A percentile compares a stretch with the other conserved stretches of the same genome.
phyloP scores from a whole-genome alignment of 2,888 invertebrate species.

The Darwinula stevensoni region DNA sequence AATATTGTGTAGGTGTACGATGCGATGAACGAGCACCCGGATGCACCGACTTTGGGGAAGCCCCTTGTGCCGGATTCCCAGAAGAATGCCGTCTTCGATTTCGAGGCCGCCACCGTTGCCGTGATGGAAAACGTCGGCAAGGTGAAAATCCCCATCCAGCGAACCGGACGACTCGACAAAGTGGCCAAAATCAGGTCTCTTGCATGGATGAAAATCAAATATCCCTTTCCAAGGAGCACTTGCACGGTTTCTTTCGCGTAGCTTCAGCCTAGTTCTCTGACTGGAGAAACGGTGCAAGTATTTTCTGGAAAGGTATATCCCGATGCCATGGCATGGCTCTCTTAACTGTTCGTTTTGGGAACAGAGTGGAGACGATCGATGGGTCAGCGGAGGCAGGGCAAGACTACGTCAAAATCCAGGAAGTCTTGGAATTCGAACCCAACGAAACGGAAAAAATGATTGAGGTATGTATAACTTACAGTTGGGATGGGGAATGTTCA shows the following conservation, averaged over 20 bases:
- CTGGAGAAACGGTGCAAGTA: too few relatives aligned
- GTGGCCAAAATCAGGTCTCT: constrained; percentile 20
- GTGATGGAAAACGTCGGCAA: constrained; percentile 23
- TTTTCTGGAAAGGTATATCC: too few relatives aligned
- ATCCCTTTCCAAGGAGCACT: too few relatives aligned
- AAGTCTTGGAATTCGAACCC: constrained; percentile 21
- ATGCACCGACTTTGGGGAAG: constrained; percentile 14
- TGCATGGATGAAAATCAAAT: too few relatives aligned
- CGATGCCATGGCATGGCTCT: too few relatives aligned
- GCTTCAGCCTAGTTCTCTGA: too few relatives aligned
- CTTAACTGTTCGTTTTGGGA: too few relatives aligned
- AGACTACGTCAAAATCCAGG: constrained; percentile 23
- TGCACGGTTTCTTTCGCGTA: too few relatives aligned
- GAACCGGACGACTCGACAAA: constrained; percentile 20
- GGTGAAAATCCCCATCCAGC: constrained; percentile 17
- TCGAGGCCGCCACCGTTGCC: constrained; percentile 22
- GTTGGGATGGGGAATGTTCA: too few relatives aligned
- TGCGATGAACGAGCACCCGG: constrained; percentile 16
- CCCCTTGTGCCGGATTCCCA: constrained; percentile 11
- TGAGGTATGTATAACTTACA: too few relatives aligned
- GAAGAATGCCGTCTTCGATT: constrained; percentile 22
- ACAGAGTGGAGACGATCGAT: constrained; percentile 25
- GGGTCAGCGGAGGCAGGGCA: constrained; percentile 24
- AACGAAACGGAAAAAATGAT: constrained; percentile 21
- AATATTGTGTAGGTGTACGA: constrained; percentile 17